Percentiles rank a stretch among this genome's conserved stretches.
Evolutionary conservation across 2,113 vertebrate genomes (phyloP).

Genomic region (Scophthalmus maximus): DNA sequence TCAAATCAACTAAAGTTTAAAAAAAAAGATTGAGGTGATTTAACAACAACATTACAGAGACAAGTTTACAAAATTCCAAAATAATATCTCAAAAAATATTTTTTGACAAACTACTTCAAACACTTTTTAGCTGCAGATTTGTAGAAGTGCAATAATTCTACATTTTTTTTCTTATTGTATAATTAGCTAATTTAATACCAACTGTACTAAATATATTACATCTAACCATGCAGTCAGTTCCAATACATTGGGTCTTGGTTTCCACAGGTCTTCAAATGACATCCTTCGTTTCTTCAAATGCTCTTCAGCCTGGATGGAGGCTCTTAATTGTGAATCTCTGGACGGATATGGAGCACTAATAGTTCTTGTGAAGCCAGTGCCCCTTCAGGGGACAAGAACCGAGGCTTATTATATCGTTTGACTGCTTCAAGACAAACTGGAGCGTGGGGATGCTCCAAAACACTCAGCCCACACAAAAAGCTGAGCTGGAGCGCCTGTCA

Average conservation of each 20-base stretch:
- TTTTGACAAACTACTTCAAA: background rate
- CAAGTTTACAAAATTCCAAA: too few relatives aligned
- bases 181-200: background rate
- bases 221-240: background rate
- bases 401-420: slow-evolving; percentile 71
- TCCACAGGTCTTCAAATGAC: background rate
- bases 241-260: background rate
- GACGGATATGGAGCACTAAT: slow-evolving; percentile 85
- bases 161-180: background rate
- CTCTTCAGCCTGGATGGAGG: slow-evolving; percentile 16
- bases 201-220: background rate
- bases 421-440: slow-evolving; percentile 67
- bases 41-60: too few relatives aligned
- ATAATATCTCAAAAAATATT: too few relatives aligned
- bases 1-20: too few relatives aligned
- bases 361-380: slow-evolving; percentile 66
- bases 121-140: background rate
- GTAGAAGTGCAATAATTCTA: too few relatives aligned
- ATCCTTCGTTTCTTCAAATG: background rate
- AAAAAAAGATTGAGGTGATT: too few relatives aligned
- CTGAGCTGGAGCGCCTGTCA: slow-evolving; percentile 64
- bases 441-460: slow-evolving; percentile 54
- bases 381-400: slow-evolving; percentile 51
- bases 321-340: slow-evolving; percentile 81
- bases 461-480: slow-evolving; percentile 49